phyloP scores from a whole-genome alignment of 2,888 invertebrate species.

The Keiferia lycopersicella region DNA sequence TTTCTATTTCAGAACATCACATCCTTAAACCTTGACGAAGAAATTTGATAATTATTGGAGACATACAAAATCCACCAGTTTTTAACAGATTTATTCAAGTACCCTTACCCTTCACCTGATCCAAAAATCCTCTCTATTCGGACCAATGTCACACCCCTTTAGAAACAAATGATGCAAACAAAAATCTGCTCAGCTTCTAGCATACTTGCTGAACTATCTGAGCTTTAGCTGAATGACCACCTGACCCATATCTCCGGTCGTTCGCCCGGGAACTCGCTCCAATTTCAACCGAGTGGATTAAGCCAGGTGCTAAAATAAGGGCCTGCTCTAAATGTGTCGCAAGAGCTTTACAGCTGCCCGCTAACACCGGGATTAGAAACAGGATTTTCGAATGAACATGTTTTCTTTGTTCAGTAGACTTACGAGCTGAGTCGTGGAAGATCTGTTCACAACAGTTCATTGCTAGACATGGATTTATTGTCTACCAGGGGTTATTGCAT shows the following conservation, averaged over 20 bases:
- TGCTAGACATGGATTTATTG: too few relatives aligned
- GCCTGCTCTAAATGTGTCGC: slow-evolving; percentile 9
- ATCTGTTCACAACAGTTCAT: too few relatives aligned
- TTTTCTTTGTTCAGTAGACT: background rate
- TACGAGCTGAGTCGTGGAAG: too few relatives aligned
- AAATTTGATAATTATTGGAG: too few relatives aligned
- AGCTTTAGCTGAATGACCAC: slow-evolving; percentile 76
- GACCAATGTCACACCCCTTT: background rate
- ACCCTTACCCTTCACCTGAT: background rate
- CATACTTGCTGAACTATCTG: slow-evolving; percentile 54
- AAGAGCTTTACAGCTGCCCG: background rate
- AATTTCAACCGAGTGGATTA: slow-evolving; percentile 53
- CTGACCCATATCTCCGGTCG: slow-evolving; percentile 76
- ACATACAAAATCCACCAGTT: too few relatives aligned
- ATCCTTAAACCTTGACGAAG: too few relatives aligned
- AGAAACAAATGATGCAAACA: too few relatives aligned
- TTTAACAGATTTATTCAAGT: too few relatives aligned
- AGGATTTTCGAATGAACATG: background rate
- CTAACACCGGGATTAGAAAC: slow-evolving; percentile 1
- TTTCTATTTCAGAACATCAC: too few relatives aligned
- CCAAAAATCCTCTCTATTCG: background rate
- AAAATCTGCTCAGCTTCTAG: background rate
- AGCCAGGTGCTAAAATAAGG: slow-evolving; percentile 15
- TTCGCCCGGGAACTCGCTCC: slow-evolving; percentile 74
- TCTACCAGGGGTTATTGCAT: too few relatives aligned